Evolutionary conservation across 2,113 vertebrate species (phyloP), one percentile per base, ranked within the genome.

Genomic region (Ramphastos sulfuratus): DNA sequence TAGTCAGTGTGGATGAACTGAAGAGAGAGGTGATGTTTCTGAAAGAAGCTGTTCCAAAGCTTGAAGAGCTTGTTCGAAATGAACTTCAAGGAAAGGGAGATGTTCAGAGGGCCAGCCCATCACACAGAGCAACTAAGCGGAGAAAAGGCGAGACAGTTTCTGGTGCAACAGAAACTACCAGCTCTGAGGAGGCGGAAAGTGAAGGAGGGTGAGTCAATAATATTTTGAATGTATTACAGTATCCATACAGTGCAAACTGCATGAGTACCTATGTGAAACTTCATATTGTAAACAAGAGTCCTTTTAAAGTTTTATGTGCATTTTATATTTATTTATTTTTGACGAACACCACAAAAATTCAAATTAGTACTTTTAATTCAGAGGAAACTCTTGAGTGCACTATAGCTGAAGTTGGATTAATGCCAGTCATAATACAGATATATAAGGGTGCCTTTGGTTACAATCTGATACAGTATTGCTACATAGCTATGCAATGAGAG

Each of bases 141-240:
- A 98, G 98, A 97, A 98, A 97, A 89, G 69, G 95, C 3, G 97
- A 96, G 28, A 7, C 91, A 15, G 28, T 82, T 86, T 96, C 94
- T 92, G 94, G 70, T 73, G 59, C 95, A 61, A 74, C 88, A 25
- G 97, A 97, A 63, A 98, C 97, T 37, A 98, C 98, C 65, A 99
- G 99, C 95, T 99, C 99, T 65, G 99, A 99, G 96, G 99, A 99
- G 59, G 98, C 98, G 0, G 99, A 99, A 96, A 99, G 99, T 86
- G 99, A 99, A 97, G 99, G 98, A 96, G 99, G 99, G 99, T 99
- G 94, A 99, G 99, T 98, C 74, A 76, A 48, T 80, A 25, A 37
- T 59, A n/a, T 65, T 94, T 83, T 44, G 12, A 50, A 14, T 54
- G 7, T 46, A 42, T 23, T 60, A 30, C 35, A 48, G 31, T 61